Base-by-base conservation (phyloP, 2,113 vertebrate genomes). In the Notothenia rossii region DNA sequence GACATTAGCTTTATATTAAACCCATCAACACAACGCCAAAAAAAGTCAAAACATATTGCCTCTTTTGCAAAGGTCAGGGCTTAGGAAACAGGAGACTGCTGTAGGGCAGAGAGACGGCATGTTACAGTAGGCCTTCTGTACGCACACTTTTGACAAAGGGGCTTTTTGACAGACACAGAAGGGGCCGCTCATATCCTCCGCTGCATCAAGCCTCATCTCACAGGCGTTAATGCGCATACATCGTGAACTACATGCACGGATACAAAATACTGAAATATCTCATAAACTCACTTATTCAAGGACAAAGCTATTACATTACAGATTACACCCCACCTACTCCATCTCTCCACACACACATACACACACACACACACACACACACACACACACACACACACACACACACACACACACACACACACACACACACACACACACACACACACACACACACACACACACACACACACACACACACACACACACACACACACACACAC, bases 1-100 rank as follows among this genome's bases (percentile, higher is more conserved):
- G 75, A 72, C 69, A 72, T 72, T 63, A 75, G 49, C 65, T 63
- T 63, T 67, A 65, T 77, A 77, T 87, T 80, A 82, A 86, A 91
- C 51, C 82, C 83, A 83, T 88, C 89, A 90, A 87, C 64, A 65
- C 76, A 66, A 60, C 3, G 22, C 20, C 9, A 70, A 74, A 75
- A 81, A 79, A 72, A 83, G 61, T 68, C 56, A 29, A 79, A 72
- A 83, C 36, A 40, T 40, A 7, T 40, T 40, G 7, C 7, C 7
- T 40, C 36, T 40, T 89, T 88, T 82, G 87, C 81, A 91, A 94
- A 93, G 92, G 91, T 94, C 91, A 93, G 85, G 4, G 25, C 63
- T 40, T 73, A 90, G 68, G 79, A 86, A 90, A 91, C 76, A 84
- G 64, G 56, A n/a, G 22, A 75, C 25, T 50, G 84, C 84, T 86